Evolutionary conservation across 1,140 invertebrate species (phyloP).

Genomic region (Ctenoplectra terminalis): DNA sequence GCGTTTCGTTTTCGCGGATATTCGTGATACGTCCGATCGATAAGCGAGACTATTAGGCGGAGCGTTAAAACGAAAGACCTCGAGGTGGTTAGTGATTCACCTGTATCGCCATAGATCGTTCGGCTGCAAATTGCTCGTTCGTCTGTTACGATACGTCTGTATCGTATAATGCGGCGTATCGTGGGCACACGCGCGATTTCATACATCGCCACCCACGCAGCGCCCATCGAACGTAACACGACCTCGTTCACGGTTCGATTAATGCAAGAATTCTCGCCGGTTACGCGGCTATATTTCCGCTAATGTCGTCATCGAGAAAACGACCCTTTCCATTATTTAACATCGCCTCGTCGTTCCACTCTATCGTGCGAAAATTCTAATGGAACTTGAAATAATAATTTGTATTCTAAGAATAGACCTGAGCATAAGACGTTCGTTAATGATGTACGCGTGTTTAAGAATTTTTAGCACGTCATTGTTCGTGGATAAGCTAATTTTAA

Average conservation of each 20-base stretch:
- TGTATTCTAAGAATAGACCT: neutral
- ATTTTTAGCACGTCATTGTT: neutral
- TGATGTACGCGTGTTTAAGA: neutral
- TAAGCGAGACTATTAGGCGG: neutral
- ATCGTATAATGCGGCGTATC: slow-evolving; percentile 22
- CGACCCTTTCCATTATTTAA: neutral
- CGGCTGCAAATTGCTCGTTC: neutral
- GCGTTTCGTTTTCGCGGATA: neutral
- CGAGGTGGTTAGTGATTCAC: neutral
- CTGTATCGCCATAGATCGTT: slow-evolving; percentile 5
- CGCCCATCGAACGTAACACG: slow-evolving; percentile 21
- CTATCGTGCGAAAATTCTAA: neutral
- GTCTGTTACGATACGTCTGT: slow-evolving; percentile 33
- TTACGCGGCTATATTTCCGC: slow-evolving; percentile 28
- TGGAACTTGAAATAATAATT: too few species aligned
- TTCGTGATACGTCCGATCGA: neutral
- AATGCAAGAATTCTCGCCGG: slow-evolving; percentile 20
- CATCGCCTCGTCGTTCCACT: neutral
- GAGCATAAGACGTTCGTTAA: neutral
- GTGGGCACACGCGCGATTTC: slow-evolving; percentile 44
- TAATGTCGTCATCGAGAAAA: slow-evolving; percentile 23
- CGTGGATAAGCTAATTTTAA: neutral
- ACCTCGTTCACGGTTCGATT: slow-evolving; percentile 49
- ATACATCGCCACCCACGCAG: slow-evolving; percentile 44
- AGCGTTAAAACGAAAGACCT: neutral